These are phyloP conservation scores for Penaeus chinensis DNA, from an alignment of 1,140 invertebrate species.

Conservation along the genomic window DNA sequence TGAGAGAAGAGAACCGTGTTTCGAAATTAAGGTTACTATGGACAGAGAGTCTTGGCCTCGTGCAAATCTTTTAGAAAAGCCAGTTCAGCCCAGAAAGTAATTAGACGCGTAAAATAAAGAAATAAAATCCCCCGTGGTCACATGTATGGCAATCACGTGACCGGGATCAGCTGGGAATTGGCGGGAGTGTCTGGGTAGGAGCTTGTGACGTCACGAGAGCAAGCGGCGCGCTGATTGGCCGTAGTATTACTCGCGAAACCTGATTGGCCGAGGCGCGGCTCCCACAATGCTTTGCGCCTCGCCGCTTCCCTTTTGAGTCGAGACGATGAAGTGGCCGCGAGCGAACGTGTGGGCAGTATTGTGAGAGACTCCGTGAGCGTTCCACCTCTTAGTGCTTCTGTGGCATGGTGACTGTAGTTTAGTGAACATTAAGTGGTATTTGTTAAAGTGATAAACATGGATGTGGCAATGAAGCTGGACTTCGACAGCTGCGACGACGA, in stretches of 20 bases:
- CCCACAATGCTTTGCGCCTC: constrained; percentile 51
- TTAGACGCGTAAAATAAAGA: constrained; percentile 2
- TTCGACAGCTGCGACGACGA: constrained; percentile 56
- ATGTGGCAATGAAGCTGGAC: constrained; percentile 54
- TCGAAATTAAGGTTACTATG: not conserved
- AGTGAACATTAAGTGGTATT: not conserved
- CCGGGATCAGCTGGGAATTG: constrained; percentile 53
- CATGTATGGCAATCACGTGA: constrained; percentile 27
- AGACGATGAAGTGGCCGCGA: constrained; percentile 51
- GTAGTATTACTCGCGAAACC: not conserved
- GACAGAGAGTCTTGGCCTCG: too few relatives aligned
- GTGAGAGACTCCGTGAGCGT: constrained; percentile 23
- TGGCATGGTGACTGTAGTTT: constrained; percentile 20
- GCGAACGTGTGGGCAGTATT: constrained; percentile 30
- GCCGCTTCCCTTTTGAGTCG: constrained; percentile 57
- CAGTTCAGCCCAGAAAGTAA: not conserved
- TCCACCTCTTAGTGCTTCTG: not conserved
- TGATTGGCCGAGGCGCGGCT: constrained; percentile 41
- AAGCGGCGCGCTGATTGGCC: constrained; percentile 40
- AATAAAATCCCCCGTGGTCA: constrained; percentile 9
- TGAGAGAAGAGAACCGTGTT: not conserved
- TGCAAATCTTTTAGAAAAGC: too few relatives aligned
- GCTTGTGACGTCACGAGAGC: constrained; percentile 35
- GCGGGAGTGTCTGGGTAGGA: constrained; percentile 27
- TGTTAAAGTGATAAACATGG: constrained; percentile 35